Conservation (phyloP, 2,113 vertebrate species). For the Apodemus speciosus region DNA sequence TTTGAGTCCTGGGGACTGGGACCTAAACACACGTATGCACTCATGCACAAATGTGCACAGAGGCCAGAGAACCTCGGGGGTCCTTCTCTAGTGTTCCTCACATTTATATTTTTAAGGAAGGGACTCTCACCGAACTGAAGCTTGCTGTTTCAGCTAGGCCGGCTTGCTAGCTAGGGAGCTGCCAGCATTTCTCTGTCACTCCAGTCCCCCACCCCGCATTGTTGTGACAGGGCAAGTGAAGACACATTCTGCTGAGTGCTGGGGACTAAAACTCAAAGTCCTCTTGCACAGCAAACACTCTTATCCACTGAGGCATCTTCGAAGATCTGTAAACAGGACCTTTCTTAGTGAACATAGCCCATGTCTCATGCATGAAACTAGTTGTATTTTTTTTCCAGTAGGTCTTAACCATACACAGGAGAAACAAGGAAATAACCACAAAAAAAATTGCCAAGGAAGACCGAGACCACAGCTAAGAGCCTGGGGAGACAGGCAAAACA, state of each 20-base stretch:
- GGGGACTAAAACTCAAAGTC: neutral
- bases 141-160: neutral
- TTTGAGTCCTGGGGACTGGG: neutral
- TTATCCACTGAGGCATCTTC: neutral
- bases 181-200: neutral
- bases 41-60: neutral
- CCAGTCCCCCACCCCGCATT: neutral
- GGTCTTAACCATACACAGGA: neutral
- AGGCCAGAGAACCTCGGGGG: neutral
- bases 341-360: neutral
- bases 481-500: slow-evolving; percentile 23
- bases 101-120: neutral
- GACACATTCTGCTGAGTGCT: neutral
- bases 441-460: slow-evolving; percentile 35
- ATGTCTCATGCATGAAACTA: neutral
- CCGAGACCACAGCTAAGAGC: neutral
- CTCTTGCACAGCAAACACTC: neutral
- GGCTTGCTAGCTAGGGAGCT: neutral
- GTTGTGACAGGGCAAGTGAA: neutral
- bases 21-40: neutral
- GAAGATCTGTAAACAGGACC: neutral
- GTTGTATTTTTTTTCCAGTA: neutral
- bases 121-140: neutral
- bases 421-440: slow-evolving; percentile 52
- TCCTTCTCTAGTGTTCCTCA: neutral